Percentiles rank a stretch among this genome's conserved stretches.
Conservation (phyloP, 2,888 invertebrate genomes). For the Andrena bicolor region DNA sequence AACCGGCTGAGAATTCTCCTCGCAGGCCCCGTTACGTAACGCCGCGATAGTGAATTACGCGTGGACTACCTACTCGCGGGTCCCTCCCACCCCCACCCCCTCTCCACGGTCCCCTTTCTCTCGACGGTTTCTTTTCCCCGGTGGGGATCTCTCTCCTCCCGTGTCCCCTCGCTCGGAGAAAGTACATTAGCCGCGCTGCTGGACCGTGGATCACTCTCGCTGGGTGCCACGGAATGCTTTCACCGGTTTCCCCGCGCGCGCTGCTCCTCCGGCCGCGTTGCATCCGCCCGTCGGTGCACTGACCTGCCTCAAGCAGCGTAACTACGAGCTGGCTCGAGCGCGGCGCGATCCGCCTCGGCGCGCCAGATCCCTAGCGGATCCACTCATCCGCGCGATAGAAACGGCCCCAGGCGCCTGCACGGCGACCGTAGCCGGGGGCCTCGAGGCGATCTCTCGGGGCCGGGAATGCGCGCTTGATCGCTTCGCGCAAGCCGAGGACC, state of each 20-base stretch:
- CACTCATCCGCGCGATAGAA: neutral
- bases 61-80: conserved; percentile 59
- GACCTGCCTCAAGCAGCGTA: conserved; percentile 75
- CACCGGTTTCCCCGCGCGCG: conserved; percentile 66
- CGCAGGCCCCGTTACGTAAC: conserved; percentile 74
- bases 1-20: conserved; percentile 66
- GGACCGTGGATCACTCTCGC: conserved; percentile 77
- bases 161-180: conserved; percentile 72
- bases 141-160: neutral
- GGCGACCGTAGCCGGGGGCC: neutral
- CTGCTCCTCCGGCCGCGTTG: conserved; percentile 45
- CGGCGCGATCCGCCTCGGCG: conserved; percentile 1
- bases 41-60: conserved; percentile 75
- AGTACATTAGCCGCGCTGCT: conserved; percentile 70
- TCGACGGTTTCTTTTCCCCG: conserved; percentile 28
- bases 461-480: neutral
- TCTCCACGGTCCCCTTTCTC: conserved; percentile 27
- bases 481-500: neutral
- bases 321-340: conserved; percentile 39
- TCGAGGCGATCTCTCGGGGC: neutral
- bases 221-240: conserved; percentile 71
- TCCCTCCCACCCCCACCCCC: conserved; percentile 65
- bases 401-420: neutral
- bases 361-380: conserved; percentile 9
- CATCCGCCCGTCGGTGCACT: conserved; percentile 71